These are phyloP conservation scores for Microcebus jonahi DNA, from an alignment of 2,113 vertebrate genomes.

Conservation along the genomic window DNA sequence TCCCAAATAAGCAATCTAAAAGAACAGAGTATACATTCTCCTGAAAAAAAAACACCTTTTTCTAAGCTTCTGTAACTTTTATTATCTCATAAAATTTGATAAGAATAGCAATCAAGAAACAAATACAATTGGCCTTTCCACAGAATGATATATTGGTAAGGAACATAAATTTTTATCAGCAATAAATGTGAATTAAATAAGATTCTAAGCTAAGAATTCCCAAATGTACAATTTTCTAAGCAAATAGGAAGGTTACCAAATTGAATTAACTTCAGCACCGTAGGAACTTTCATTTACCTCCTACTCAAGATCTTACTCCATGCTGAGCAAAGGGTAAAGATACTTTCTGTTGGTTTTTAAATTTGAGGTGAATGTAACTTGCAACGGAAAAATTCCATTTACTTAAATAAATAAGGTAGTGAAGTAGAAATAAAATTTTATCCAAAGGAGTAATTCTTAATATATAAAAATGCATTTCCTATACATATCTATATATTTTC, in stretches of 20 bases:
- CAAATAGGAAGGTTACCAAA: conserved; percentile 47
- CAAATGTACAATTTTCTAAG: neutral
- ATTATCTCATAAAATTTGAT: conserved; percentile 52
- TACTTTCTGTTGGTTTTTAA: neutral
- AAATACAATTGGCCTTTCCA: conserved; percentile 32
- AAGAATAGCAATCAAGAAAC: conserved; percentile 36
- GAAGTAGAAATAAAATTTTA: conserved; percentile 34
- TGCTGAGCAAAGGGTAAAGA: neutral
- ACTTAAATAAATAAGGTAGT: conserved; percentile 41
- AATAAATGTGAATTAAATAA: conserved; percentile 62
- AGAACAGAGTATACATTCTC: neutral
- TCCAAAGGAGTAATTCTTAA: neutral
- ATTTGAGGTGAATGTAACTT: conserved; percentile 12
- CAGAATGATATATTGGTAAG: neutral
- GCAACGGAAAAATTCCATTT: conserved; percentile 20
- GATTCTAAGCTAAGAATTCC: conserved; percentile 45
- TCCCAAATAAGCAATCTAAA: conserved; percentile 34
- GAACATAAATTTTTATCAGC: conserved; percentile 27
- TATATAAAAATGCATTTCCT: neutral
- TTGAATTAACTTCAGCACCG: conserved; percentile 26
- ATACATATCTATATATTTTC: neutral
- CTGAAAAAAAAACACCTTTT: neutral
- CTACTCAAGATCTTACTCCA: neutral
- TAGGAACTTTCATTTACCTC: conserved; percentile 17
- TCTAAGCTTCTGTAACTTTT: conserved; percentile 60